These are phyloP conservation scores for Noctua pronuba DNA, from an alignment of 2,888 invertebrate genomes.

Conservation along the genomic window DNA sequence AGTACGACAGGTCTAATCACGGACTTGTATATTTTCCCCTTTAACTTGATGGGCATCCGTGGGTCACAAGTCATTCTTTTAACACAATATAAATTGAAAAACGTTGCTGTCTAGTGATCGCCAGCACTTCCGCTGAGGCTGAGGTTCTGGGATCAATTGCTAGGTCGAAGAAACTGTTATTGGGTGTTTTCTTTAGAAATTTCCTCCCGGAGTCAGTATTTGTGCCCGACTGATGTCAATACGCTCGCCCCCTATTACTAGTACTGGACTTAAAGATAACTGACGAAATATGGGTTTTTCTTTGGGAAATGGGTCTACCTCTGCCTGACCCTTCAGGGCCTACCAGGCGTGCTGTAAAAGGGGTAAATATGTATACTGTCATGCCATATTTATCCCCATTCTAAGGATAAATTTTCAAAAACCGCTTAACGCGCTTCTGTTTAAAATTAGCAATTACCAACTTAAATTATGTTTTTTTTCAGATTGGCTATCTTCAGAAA, in stretches of 20 bases:
- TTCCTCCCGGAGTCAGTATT: neutral
- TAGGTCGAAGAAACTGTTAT: neutral
- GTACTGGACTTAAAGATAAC: neutral
- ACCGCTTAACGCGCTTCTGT: too few species aligned
- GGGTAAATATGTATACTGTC: neutral
- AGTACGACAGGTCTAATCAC: too few species aligned
- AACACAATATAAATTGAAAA: neutral
- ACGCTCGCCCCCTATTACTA: neutral
- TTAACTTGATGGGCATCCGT: too few species aligned
- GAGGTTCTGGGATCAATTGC: neutral
- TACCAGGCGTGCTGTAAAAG: neutral
- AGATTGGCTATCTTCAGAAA: conserved; percentile 71
- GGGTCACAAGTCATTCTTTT: too few species aligned
- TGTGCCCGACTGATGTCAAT: neutral
- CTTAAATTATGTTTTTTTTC: neutral
- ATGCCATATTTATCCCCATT: neutral
- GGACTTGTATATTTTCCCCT: too few species aligned
- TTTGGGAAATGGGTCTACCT: neutral
- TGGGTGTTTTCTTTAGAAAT: neutral
- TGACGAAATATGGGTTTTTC: neutral
- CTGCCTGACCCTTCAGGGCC: too few species aligned
- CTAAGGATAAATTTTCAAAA: neutral
- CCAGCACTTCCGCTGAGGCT: neutral
- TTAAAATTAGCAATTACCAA: neutral
- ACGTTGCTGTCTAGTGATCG: neutral